Percentiles rank a stretch among this genome's conserved stretches.
Evolutionary conservation across 2,797 vertebrate genomes (phyloP).

Genomic region (Gallinago solitaria): DNA sequence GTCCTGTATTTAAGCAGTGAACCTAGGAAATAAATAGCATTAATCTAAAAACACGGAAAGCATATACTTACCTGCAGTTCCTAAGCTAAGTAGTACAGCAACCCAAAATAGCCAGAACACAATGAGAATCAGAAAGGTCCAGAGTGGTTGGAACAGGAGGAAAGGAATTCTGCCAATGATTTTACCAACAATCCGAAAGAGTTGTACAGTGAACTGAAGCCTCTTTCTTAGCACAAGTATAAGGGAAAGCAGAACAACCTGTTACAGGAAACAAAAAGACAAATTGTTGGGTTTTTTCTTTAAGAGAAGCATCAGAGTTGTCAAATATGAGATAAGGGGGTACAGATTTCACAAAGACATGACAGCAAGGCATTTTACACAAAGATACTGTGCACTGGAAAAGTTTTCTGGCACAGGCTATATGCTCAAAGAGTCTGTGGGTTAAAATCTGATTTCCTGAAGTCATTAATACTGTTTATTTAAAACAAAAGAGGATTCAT

Average conservation of each 20-base stretch:
- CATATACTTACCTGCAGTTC: slow-evolving; percentile 76
- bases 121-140: slow-evolving; percentile 76
- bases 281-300: background rate
- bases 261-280: slow-evolving; percentile 44
- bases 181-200: slow-evolving; percentile 73
- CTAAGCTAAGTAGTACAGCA: slow-evolving; percentile 80
- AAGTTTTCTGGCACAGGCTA: background rate
- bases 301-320: background rate
- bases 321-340: background rate
- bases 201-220: slow-evolving; percentile 59
- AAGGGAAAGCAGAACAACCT: slow-evolving; percentile 73
- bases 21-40: background rate
- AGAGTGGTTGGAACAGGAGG: slow-evolving; percentile 77
- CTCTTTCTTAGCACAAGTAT: slow-evolving; percentile 69
- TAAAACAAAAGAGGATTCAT: background rate
- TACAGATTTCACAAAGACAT: background rate
- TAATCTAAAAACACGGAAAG: background rate
- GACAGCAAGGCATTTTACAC: background rate
- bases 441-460: background rate
- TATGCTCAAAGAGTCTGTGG: background rate
- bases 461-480: background rate
- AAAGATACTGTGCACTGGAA: background rate
- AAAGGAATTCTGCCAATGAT: slow-evolving; percentile 69
- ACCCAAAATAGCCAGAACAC: slow-evolving; percentile 81
- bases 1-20: background rate